phyloP scores from a whole-genome alignment of 2,797 vertebrate species.

The Ceryle rudis region DNA sequence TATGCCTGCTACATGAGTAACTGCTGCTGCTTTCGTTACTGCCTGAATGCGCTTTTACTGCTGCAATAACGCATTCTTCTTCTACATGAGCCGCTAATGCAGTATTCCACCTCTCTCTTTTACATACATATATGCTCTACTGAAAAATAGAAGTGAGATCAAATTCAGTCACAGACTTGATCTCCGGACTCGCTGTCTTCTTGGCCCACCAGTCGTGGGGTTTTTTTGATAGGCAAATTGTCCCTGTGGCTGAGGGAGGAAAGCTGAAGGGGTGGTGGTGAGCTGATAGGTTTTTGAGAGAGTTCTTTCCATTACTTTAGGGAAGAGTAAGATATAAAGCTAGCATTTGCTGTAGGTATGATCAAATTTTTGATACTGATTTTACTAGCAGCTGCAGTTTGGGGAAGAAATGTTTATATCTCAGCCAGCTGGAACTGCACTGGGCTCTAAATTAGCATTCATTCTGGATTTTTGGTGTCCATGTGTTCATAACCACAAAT shows the following conservation, averaged over 20 bases:
- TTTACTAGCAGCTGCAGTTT: constrained; percentile 10
- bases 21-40: not conserved
- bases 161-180: not conserved
- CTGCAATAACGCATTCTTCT: not conserved
- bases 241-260: not conserved
- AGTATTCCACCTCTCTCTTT: not conserved
- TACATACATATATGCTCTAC: fast-evolving
- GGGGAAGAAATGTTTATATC: not conserved
- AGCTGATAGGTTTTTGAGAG: not conserved
- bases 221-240: not conserved
- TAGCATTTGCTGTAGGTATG: not conserved
- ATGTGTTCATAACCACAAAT: constrained; percentile 75
- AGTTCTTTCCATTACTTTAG: not conserved
- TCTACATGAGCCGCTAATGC: no score
- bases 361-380: not conserved
- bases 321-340: not conserved
- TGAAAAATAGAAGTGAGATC: not conserved
- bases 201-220: not conserved
- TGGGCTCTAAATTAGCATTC: constrained; percentile 48
- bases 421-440: constrained; percentile 46
- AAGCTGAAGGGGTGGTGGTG: not conserved
- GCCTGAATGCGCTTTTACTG: fast-evolving
- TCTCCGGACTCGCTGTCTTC: not conserved
- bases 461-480: constrained; percentile 55
- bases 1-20: not conserved